Base-by-base conservation (phyloP, 1,140 invertebrate species). In the Homalodisca vitripennis region DNA sequence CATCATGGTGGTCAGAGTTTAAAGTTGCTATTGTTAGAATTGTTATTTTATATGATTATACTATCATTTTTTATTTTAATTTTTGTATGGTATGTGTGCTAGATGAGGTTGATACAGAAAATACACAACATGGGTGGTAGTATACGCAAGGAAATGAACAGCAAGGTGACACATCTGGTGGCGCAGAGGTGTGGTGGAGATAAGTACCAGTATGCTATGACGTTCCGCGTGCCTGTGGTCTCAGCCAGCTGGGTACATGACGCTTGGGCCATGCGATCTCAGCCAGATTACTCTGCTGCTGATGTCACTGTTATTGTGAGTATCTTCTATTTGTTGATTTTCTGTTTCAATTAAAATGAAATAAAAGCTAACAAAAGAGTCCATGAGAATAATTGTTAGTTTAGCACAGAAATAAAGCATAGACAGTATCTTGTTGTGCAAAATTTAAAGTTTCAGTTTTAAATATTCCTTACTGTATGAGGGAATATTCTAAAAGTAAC, bases 121-220 rank as follows among this genome's bases (percentile, higher is more conserved):
- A 91, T 97, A 72, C 95, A 97, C 82, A 88, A 91, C 78, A 97
- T 98, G 95, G 94, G 94, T 71, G 95, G 95, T 20, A 95, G 92
- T 75, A 91, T 98, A 73, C 85, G 94, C 60, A 93, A 92, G 81
- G 93, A 97, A 74, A 89, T 95, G 83, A 88, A 87, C 67, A 84
- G 85, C 22, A 94, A 92, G 78, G 89, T 95, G 68, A 98, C 95
- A 57, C 95, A 98, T 84, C 84, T 99, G 47, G 92, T 98, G 73
- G 93, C 95, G 62, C 92, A 91, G 75, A 85, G 86, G 76, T 90
- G 89, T 75, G 88, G 88, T 48, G 94, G 95, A 70, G 89, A 94
- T 74, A 98, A 98, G 83, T 93, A 92, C 77, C 84, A 87, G 76
- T 92, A 92, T 79, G 95, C 97, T 60, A 88, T 92, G 41, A 91